Evolutionary conservation across 1,140 invertebrate species (phyloP).

Genomic region (Semibalanus balanoides): DNA sequence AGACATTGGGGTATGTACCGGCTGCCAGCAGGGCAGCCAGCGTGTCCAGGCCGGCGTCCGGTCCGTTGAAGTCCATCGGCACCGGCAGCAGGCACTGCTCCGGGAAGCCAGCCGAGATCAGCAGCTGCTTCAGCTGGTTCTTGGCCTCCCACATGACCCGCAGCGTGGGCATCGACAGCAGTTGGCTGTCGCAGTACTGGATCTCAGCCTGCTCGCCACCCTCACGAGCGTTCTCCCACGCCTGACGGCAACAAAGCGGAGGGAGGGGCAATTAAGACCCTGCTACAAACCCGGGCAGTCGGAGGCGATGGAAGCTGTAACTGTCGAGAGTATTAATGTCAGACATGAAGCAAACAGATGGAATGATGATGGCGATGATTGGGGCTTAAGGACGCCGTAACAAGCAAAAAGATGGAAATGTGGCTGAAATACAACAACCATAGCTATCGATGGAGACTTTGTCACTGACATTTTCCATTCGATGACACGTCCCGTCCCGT

Average conservation of each 20-base stretch:
- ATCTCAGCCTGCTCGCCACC: conserved; percentile 65
- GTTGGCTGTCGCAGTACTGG: conserved; percentile 79
- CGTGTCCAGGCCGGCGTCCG: conserved; percentile 67
- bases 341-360: no score
- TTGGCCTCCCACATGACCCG: conserved; percentile 84
- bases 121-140: conserved; percentile 72
- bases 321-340: no score
- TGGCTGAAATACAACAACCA: no score
- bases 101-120: conserved; percentile 69
- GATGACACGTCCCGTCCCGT: no score
- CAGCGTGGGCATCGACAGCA: conserved; percentile 71
- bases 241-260: conserved; percentile 15
- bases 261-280: neutral
- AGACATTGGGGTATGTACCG: conserved; percentile 93
- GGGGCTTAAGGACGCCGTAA: no score
- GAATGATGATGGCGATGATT: no score
- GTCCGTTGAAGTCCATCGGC: conserved; percentile 36
- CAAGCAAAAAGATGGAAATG: no score
- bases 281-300: no score
- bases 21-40: conserved; percentile 71
- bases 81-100: conserved; percentile 64
- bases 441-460: no score
- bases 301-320: no score
- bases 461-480: no score
- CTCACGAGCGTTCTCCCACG: conserved; percentile 62